A percentile compares a stretch with the other conserved stretches of the same genome.
Evolutionary conservation across 2,888 invertebrate genomes (phyloP).

Genomic region (Choreutis nemorana): DNA sequence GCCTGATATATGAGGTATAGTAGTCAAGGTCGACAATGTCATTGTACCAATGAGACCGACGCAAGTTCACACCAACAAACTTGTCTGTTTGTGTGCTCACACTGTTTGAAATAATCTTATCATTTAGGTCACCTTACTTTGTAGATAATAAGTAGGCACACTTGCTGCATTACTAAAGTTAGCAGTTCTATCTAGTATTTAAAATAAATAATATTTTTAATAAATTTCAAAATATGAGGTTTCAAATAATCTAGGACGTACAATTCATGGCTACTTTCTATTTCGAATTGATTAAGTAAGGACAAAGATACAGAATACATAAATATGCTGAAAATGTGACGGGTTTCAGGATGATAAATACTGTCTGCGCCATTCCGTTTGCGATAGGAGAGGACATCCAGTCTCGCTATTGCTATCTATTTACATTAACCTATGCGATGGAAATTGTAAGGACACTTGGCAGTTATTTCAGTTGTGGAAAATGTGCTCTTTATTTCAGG

Average conservation of each 20-base stretch:
- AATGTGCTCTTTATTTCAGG: conserved; percentile 10
- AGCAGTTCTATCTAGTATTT: conserved; percentile 10
- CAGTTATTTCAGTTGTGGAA: conserved; percentile 10
- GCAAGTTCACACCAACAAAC: conserved; percentile 34
- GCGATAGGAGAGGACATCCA: no score
- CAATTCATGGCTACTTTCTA: no score
- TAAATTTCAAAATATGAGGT: no score
- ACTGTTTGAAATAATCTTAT: conserved; percentile 55
- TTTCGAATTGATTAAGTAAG: no score
- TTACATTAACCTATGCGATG: no score
- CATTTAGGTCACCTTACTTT: conserved; percentile 65
- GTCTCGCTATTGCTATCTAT: no score
- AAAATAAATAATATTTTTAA: conserved; percentile 6
- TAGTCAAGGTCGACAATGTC: conserved; percentile 64
- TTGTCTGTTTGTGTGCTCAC: conserved; percentile 17
- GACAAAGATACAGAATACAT: no score
- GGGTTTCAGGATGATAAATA: no score
- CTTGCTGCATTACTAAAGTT: conserved; percentile 8
- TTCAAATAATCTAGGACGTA: no score
- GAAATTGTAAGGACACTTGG: conserved; percentile 13
- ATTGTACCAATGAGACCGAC: conserved; percentile 54
- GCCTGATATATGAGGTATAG: conserved; percentile 47
- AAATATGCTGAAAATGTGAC: no score
- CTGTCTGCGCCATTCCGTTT: no score
- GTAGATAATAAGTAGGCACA: conserved; percentile 34